phyloP scores from a whole-genome alignment of 2,113 vertebrate genomes.

The Elanoides forficatus region DNA sequence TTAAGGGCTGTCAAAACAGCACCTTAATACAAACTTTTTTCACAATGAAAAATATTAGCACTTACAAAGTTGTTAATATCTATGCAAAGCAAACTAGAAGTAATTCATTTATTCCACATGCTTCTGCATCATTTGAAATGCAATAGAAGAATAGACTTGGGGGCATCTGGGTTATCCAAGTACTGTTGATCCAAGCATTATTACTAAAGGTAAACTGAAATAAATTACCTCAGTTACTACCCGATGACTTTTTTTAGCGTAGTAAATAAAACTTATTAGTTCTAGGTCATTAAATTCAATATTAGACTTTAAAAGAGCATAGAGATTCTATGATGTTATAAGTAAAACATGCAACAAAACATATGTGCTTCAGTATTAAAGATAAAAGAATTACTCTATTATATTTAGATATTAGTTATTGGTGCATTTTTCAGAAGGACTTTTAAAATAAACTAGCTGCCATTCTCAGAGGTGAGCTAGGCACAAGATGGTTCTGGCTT shows the following conservation, averaged over 20 bases:
- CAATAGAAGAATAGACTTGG: background rate
- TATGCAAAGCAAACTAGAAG: slow-evolving; percentile 44
- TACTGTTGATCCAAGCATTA: background rate
- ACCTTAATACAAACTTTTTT: background rate
- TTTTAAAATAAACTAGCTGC: background rate
- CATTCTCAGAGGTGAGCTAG: background rate
- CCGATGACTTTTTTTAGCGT: background rate
- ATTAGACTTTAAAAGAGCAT: slow-evolving; percentile 9
- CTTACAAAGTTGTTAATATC: slow-evolving; percentile 29
- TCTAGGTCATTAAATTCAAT: slow-evolving; percentile 47
- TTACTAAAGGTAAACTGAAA: slow-evolving; percentile 44
- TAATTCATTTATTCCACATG: background rate
- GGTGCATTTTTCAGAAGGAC: background rate
- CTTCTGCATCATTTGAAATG: background rate
- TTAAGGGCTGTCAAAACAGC: background rate
- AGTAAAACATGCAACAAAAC: background rate
- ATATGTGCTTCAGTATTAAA: background rate
- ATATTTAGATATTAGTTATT: slow-evolving; percentile 5
- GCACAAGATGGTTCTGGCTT: background rate
- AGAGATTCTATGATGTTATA: slow-evolving; percentile 1
- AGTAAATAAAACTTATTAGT: slow-evolving; percentile 58
- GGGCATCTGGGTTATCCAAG: background rate
- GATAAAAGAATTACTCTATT: background rate
- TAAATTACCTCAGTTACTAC: slow-evolving; percentile 3
- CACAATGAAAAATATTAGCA: slow-evolving; percentile 6